A percentile compares a stretch with the other conserved stretches of the same genome.
phyloP scores from a whole-genome alignment of 1,140 invertebrate species.

The Belonocnema kinseyi region DNA sequence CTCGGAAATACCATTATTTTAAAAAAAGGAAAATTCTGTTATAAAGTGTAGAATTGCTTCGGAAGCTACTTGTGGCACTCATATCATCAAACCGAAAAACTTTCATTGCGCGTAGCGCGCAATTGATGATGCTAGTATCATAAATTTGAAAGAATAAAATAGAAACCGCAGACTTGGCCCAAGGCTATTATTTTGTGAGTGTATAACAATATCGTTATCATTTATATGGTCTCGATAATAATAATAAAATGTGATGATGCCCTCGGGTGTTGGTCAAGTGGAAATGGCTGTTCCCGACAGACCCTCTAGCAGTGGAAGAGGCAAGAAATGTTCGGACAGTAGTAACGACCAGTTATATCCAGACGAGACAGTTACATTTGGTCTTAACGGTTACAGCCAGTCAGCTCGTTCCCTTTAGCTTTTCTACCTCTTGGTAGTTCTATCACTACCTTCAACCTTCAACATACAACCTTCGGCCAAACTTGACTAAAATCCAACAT shows the following conservation, averaged over 20 bases:
- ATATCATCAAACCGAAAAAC: too few relatives aligned
- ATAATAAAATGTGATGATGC: neutral
- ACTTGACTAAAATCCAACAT: neutral
- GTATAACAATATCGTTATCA: constrained; percentile 1
- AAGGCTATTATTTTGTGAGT: too few relatives aligned
- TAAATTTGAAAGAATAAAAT: too few relatives aligned
- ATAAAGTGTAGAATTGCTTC: too few relatives aligned
- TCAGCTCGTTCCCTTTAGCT: neutral
- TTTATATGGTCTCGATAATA: neutral
- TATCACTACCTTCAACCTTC: neutral
- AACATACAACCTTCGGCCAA: neutral
- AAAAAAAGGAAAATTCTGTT: too few relatives aligned
- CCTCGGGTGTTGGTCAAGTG: neutral
- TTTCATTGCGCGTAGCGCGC: too few relatives aligned
- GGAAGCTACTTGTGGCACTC: too few relatives aligned
- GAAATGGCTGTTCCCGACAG: constrained; percentile 14
- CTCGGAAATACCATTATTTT: too few relatives aligned
- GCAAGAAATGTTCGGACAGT: constrained; percentile 5
- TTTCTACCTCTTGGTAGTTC: neutral
- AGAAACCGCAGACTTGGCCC: too few relatives aligned
- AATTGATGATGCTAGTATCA: too few relatives aligned
- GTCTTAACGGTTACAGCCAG: constrained; percentile 3
- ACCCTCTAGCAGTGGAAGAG: neutral
- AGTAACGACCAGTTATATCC: neutral
- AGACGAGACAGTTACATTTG: neutral